These are phyloP conservation scores for Galerucella pusilla DNA, from an alignment of 2,888 invertebrate genomes.

Conservation along the genomic window DNA sequence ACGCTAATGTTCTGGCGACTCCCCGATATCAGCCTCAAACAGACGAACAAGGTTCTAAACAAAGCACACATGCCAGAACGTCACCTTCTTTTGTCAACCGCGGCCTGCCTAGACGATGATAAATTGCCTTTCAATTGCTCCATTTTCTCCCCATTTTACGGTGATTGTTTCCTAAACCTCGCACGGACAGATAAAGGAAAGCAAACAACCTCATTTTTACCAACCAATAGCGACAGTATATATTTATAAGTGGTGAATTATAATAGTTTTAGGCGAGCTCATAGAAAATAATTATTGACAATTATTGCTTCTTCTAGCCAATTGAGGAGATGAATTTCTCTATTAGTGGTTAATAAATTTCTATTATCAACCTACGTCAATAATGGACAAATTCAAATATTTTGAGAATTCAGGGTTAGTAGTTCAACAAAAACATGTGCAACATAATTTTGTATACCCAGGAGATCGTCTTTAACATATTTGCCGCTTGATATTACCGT, in stretches of 20 bases:
- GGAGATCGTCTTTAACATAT: too few relatives aligned
- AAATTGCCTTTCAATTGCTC: slow-evolving; percentile 64
- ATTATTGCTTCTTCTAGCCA: too few relatives aligned
- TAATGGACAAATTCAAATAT: too few relatives aligned
- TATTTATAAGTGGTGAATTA: not conserved
- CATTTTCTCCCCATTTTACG: slow-evolving; percentile 52
- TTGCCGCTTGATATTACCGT: too few relatives aligned
- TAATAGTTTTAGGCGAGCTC: too few relatives aligned
- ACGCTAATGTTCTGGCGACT: slow-evolving; percentile 50
- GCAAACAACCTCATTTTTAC: slow-evolving; percentile 48
- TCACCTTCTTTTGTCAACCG: slow-evolving; percentile 61
- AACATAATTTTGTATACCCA: too few relatives aligned
- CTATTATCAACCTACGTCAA: too few relatives aligned
- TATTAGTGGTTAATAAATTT: too few relatives aligned
- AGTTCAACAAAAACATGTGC: too few relatives aligned
- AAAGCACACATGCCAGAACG: slow-evolving; percentile 59
- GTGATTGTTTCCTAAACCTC: slow-evolving; percentile 52
- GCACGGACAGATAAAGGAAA: slow-evolving; percentile 47
- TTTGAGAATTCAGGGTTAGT: too few relatives aligned
- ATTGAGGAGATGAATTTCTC: too few relatives aligned
- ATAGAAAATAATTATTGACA: too few relatives aligned
- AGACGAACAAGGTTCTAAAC: slow-evolving; percentile 60
- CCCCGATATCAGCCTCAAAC: slow-evolving; percentile 58
- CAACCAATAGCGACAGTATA: not conserved
- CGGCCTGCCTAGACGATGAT: slow-evolving; percentile 64